Evolutionary conservation across 2,888 invertebrate species (phyloP).

Genomic region (Aphidoletes aphidimyza): DNA sequence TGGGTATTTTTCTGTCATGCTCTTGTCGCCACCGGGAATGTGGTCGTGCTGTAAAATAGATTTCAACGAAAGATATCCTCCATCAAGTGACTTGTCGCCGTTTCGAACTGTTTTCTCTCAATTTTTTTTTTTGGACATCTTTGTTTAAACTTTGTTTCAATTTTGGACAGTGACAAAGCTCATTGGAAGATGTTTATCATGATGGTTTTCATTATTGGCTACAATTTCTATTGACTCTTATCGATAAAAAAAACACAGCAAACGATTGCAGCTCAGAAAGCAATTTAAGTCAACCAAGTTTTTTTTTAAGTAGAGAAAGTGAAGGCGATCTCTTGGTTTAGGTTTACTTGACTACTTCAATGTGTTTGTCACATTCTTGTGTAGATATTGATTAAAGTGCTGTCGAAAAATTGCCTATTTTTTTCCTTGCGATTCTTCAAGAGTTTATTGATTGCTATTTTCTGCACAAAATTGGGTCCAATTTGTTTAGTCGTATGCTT

Average conservation of each 20-base stretch:
- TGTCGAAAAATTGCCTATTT: constrained; percentile 5
- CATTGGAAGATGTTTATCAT: constrained; percentile 10
- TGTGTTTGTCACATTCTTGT: background rate
- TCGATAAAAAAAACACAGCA: background rate
- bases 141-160: background rate
- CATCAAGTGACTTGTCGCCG: background rate
- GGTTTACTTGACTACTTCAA: background rate
- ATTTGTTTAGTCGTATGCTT: background rate
- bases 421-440: background rate
- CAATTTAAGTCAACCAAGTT: too few species aligned
- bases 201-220: constrained; percentile 13
- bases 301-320: too few species aligned
- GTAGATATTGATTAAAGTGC: background rate
- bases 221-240: constrained; percentile 7
- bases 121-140: background rate
- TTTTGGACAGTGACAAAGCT: background rate
- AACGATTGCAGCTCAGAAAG: background rate
- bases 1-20: background rate
- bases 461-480: background rate
- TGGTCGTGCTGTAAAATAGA: background rate
- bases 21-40: background rate
- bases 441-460: background rate
- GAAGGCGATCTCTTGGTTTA: too few species aligned
- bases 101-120: background rate
- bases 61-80: background rate